Evolutionary conservation across 2,888 invertebrate genomes (phyloP).

Genomic region (Xanthia icteritia): DNA sequence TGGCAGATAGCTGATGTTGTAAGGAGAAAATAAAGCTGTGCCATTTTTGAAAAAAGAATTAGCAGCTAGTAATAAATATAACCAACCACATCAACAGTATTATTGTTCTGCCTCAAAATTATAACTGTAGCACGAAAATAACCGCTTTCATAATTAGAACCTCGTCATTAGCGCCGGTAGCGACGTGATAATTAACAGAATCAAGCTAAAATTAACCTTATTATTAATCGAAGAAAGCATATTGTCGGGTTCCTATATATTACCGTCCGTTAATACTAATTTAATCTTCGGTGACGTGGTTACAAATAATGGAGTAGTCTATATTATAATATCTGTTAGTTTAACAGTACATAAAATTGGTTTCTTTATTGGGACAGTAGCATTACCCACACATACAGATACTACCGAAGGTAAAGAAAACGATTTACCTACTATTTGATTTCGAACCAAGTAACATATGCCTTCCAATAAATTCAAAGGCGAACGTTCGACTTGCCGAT

Average conservation of each 20-base stretch:
- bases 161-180: slow-evolving; percentile 45
- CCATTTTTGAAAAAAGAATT: too few relatives aligned
- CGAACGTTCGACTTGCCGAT: slow-evolving; percentile 32
- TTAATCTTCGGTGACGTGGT: not conserved
- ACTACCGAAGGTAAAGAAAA: slow-evolving; percentile 34
- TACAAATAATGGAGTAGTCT: not conserved
- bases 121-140: slow-evolving; percentile 26
- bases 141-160: slow-evolving; percentile 52
- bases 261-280: not conserved
- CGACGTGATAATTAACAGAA: slow-evolving; percentile 62
- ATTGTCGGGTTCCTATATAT: slow-evolving; percentile 12
- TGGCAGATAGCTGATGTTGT: too few relatives aligned
- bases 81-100: not conserved
- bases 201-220: slow-evolving; percentile 57
- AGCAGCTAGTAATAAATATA: not conserved
- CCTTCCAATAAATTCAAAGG: slow-evolving; percentile 41
- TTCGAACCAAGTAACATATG: slow-evolving; percentile 44
- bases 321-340: not conserved
- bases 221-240: slow-evolving; percentile 49
- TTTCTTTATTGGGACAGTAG: slow-evolving; percentile 26
- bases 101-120: slow-evolving; percentile 12
- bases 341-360: not conserved
- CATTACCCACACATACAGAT: slow-evolving; percentile 23
- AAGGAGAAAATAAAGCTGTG: too few relatives aligned
- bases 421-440: slow-evolving; percentile 28